These are phyloP conservation scores for Hydrozoanthus gracilis DNA, from an alignment of 92 coral and sea anemone species.

Conservation along the genomic window DNA sequence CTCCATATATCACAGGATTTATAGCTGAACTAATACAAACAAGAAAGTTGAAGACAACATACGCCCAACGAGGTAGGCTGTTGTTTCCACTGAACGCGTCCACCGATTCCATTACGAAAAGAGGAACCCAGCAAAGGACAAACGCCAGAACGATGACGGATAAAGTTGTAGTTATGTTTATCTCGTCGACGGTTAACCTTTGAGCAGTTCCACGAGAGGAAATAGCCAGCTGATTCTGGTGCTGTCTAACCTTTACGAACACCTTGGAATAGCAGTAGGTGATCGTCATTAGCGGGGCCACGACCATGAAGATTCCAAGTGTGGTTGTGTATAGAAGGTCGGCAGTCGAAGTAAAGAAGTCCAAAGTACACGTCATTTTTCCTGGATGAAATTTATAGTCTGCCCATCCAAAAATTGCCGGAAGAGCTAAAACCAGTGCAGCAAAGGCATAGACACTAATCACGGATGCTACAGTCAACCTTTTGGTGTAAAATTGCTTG, in stretches of 20 bases:
- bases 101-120: conserved; percentile 20
- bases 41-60: background rate
- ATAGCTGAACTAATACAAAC: conserved; percentile 24
- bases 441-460: conserved; percentile 60
- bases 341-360: conserved; percentile 40
- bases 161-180: conserved; percentile 30
- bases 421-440: conserved; percentile 47
- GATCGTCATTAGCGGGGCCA: conserved; percentile 67
- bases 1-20: conserved; percentile 29
- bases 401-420: conserved; percentile 48
- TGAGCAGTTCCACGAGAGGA: conserved; percentile 1
- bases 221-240: conserved; percentile 25
- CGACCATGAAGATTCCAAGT: conserved; percentile 56
- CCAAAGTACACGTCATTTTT: conserved; percentile 64
- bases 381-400: conserved; percentile 68
- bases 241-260: conserved; percentile 65
- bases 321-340: conserved; percentile 60
- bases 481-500: conserved; percentile 55
- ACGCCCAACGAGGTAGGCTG: conserved; percentile 21
- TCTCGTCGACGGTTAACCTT: background rate
- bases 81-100: conserved; percentile 31
- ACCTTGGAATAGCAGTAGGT: conserved; percentile 69
- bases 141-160: conserved; percentile 22
- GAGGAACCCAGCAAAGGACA: conserved; percentile 28
- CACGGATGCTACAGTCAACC: conserved; percentile 53